Evolutionary conservation across 2,797 vertebrate genomes (phyloP).

Genomic region (Myotis findleyi): DNA sequence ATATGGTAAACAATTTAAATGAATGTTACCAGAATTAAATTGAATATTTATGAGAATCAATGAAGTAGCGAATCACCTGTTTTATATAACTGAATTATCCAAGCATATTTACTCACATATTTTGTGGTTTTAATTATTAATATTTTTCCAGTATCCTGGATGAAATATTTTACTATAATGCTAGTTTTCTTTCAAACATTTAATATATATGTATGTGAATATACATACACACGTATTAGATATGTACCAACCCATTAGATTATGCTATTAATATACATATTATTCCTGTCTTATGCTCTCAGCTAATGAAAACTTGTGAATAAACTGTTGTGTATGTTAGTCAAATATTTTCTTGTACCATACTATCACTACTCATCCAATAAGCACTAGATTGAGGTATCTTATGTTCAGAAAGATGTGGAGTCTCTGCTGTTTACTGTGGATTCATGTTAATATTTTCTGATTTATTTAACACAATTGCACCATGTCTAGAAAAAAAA

Average conservation of each 20-base stretch:
- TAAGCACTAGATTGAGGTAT: neutral
- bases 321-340: neutral
- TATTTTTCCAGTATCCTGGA: neutral
- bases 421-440: neutral
- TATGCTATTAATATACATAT: neutral
- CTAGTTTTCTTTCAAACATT: neutral
- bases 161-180: neutral
- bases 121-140: conserved; percentile 13
- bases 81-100: neutral
- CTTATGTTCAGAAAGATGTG: neutral
- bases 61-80: neutral
- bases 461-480: neutral
- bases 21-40: neutral
- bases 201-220: neutral
- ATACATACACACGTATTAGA: neutral
- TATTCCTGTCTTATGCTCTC: neutral
- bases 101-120: conserved; percentile 18
- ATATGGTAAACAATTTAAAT: neutral
- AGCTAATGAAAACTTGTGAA: neutral
- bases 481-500: neutral
- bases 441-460: neutral
- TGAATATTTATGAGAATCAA: neutral
- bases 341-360: neutral
- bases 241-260: neutral
- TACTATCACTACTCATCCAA: neutral